Evolutionary conservation across 2,888 invertebrate species (phyloP), one percentile per base, ranked within the genome.

Genomic region (Agrochola litura): DNA sequence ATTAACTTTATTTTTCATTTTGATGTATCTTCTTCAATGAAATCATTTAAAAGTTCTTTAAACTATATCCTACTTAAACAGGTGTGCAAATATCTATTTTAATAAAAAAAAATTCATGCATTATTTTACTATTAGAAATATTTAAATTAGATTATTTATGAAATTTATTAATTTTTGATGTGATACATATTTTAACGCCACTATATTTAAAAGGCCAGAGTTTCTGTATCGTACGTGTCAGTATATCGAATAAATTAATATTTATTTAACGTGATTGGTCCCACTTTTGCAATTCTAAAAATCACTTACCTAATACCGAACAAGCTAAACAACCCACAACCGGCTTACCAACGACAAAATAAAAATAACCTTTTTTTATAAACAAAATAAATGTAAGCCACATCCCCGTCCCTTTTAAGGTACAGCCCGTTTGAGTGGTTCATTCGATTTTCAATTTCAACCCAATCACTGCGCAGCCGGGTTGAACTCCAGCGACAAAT

Each of bases 391-490:
- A 81, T 79, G 72, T 71, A 67, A 70, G 75, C 74, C 76, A 73
- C 72, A 76, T 70, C 76, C 54, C 37, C 69, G 69, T 75, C 74
- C 83, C 83, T 83, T 81, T 66, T 77, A 83, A 87, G 87, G 78
- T 75, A 83, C 78, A 83, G 74, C 78, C 84, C 76, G 82, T 84
- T 86, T 86, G 84, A 85, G 83, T 87, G 86, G 85, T 91, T 90
- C 88, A 90, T 88, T 87, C 89, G 85, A 86, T 91, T 92, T 92
- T 91, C 92, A 92, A 92, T 92, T 92, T 89, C 86, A 87, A 86
- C 87, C 89, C 92, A 92, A 92, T 92, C 91, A 92, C 87, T 84
- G 81, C 82, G 86, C 82, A 83, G 85, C 88, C 86, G 86, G 84
- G 86, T 85, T 87, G 87, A 88, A 85, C 86, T 86, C 82, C 83